Conservation (phyloP, 1,140 invertebrate species). For the Heterodera carotae region DNA sequence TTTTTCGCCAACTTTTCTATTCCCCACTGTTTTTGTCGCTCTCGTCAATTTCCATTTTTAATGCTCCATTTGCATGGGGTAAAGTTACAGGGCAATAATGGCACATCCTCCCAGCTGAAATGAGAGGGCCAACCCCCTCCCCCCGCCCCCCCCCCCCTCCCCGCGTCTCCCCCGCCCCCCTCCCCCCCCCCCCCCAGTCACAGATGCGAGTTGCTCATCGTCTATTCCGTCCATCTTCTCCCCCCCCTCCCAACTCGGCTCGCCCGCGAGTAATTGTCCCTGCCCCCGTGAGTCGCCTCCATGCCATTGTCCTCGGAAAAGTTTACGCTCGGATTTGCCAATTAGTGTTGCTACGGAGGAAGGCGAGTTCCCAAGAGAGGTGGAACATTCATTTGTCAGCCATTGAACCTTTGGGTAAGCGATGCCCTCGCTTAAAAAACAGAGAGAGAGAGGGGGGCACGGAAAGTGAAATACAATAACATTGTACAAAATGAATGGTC, state of each 20-base stretch:
- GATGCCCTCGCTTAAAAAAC: too few relatives aligned
- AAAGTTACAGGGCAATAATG: constrained; percentile 1
- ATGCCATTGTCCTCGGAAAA: not conserved
- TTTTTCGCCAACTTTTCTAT: not conserved
- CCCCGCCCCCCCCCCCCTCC: not conserved
- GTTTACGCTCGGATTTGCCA: constrained; percentile 19
- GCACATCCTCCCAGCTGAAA: not conserved
- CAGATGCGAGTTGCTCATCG: not conserved
- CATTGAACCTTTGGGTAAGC: too few relatives aligned
- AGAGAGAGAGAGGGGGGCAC: too few relatives aligned
- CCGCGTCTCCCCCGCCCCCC: not conserved
- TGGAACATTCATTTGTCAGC: not conserved
- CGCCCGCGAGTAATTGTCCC: not conserved
- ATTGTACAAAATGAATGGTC: too few relatives aligned
- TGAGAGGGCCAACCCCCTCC: not conserved
- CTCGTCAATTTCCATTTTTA: not conserved
- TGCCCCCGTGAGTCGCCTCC: not conserved
- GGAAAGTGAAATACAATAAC: too few relatives aligned
- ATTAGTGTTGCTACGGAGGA: constrained; percentile 15
- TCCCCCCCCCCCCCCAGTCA: not conserved
- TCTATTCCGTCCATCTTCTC: not conserved
- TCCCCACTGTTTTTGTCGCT: not conserved
- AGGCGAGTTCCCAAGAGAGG: not conserved
- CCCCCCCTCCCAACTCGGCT: not conserved
- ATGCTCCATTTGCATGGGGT: not conserved